Conservation (phyloP, 2,888 invertebrate species). For the Petrolisthes manimaculis region DNA sequence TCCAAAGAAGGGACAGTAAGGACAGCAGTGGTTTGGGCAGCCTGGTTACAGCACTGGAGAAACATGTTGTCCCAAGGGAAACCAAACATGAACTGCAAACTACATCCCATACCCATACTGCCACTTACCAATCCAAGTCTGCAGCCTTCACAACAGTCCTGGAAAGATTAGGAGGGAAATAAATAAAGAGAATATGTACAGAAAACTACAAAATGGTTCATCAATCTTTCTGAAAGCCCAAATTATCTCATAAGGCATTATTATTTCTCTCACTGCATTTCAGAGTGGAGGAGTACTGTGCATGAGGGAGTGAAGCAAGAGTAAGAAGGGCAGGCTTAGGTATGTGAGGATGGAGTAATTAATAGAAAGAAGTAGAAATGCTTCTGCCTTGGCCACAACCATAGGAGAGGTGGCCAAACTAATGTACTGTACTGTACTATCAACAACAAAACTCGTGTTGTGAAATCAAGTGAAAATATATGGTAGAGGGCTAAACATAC, state of each 20-base stretch:
- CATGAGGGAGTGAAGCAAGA: background rate
- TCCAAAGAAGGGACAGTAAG: constrained; percentile 1
- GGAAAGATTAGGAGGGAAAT: constrained; percentile 37
- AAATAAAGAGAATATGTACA: constrained; percentile 3
- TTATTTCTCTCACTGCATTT: background rate
- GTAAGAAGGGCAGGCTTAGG: too few species aligned
- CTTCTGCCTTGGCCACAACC: too few species aligned
- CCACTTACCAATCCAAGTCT: constrained; percentile 76
- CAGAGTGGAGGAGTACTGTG: background rate
- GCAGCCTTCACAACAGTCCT: constrained; percentile 78
- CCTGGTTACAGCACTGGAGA: constrained; percentile 75
- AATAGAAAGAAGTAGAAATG: too few species aligned
- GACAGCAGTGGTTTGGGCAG: constrained; percentile 61
- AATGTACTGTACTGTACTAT: too few species aligned
- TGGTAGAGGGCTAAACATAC: too few species aligned
- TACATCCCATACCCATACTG: constrained; percentile 75
- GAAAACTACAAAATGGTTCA: too few species aligned
- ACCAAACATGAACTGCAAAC: constrained; percentile 74
- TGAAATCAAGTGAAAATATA: too few species aligned
- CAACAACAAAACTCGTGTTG: too few species aligned
- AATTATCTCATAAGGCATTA: background rate
- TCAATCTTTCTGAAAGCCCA: too few species aligned
- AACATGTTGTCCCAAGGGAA: constrained; percentile 76
- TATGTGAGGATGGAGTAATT: too few species aligned
- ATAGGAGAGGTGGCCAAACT: too few species aligned